Evolutionary conservation across 2,797 vertebrate genomes (phyloP).

Genomic region (Rhinatrema bivittatum): DNA sequence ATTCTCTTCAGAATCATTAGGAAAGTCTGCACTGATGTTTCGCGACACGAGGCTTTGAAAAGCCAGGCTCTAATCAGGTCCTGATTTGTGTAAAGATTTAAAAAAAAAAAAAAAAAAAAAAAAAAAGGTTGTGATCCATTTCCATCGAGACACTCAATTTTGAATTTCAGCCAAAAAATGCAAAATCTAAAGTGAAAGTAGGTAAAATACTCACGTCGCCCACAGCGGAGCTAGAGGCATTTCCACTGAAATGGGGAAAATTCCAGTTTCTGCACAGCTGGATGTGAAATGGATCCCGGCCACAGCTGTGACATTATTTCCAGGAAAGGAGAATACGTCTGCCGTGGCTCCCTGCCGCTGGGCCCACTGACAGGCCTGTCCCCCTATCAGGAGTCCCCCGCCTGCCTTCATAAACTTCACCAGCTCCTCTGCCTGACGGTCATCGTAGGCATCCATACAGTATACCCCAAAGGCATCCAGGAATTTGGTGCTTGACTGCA

Average conservation of each 20-base stretch:
- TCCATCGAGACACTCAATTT: no score
- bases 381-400: slow-evolving; percentile 33
- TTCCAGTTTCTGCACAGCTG: slow-evolving; percentile 8
- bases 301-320: slow-evolving; percentile 63
- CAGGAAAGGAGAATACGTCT: slow-evolving; percentile 47
- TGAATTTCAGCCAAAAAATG: no score
- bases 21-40: no score
- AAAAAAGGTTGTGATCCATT: no score
- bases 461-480: slow-evolving; percentile 43
- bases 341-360: background rate
- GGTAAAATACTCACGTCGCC: slow-evolving; percentile 55
- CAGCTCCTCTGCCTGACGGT: slow-evolving; percentile 33
- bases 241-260: slow-evolving; percentile 47
- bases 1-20: no score
- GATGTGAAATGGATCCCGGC: slow-evolving; percentile 69
- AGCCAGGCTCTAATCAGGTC: no score
- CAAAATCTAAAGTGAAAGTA: no score
- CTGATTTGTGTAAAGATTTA: no score
- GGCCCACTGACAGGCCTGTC: slow-evolving; percentile 41
- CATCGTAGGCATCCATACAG: slow-evolving; percentile 54
- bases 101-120: no score
- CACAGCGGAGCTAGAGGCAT: slow-evolving; percentile 62
- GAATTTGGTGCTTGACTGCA: slow-evolving; percentile 24
- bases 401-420: slow-evolving; percentile 59
- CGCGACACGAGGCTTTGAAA: no score